These are phyloP conservation scores for Dendrolimus punctatus DNA, from an alignment of 1,140 invertebrate genomes.

Conservation along the genomic window DNA sequence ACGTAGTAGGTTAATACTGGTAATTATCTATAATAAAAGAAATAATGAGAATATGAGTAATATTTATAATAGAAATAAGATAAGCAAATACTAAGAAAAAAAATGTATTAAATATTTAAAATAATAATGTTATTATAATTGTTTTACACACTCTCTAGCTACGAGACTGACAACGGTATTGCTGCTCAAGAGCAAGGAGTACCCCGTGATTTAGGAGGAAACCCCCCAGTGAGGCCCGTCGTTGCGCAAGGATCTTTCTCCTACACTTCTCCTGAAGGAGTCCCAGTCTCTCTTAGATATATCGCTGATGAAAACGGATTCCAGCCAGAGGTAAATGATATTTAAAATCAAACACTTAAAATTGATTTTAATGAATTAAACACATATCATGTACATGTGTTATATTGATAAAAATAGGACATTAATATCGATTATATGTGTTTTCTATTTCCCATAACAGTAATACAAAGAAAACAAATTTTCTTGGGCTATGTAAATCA, in stretches of 20 bases:
- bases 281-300: slow-evolving; percentile 54
- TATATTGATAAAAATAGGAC: neutral
- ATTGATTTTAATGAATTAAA: no score
- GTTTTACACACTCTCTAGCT: slow-evolving; percentile 34
- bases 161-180: slow-evolving; percentile 75
- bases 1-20: no score
- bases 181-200: slow-evolving; percentile 67
- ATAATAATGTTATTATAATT: neutral
- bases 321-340: slow-evolving; percentile 44
- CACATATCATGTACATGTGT: no score
- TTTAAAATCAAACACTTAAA: neutral
- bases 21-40: no score
- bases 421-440: no score
- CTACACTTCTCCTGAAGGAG: slow-evolving; percentile 50
- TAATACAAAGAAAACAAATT: neutral
- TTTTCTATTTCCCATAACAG: neutral
- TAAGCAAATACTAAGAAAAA: neutral
- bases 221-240: slow-evolving; percentile 64
- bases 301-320: slow-evolving; percentile 74
- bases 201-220: slow-evolving; percentile 61
- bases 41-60: no score
- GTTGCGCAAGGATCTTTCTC: slow-evolving; percentile 60
- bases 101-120: neutral
- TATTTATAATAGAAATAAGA: neutral
- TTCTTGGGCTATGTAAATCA: neutral